Evolutionary conservation across 2,888 invertebrate genomes (phyloP), one percentile per base, ranked within the genome.

Genomic region (Unio pictorum): DNA sequence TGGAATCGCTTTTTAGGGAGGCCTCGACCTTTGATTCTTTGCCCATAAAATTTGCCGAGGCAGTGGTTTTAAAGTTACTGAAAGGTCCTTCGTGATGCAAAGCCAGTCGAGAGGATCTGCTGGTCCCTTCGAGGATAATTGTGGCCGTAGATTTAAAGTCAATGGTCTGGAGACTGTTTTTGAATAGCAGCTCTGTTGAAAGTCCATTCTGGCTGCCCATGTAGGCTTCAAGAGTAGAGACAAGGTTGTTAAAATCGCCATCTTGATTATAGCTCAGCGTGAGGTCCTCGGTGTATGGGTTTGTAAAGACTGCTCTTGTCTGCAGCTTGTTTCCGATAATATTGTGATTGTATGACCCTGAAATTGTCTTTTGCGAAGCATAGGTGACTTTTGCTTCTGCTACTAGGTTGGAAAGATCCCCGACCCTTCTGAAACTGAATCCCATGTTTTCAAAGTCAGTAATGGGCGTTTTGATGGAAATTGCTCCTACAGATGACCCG

Each of bases 401-500:
- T 54, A 68, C 65, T 26, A 75, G 66, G 56, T 73, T 69, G 17
- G 55, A 56, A 11, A 66, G 34, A 62, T 56, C 58, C 17, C 73
- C 74, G 15, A 69, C 71, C 30, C 58, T 61, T 45, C 64, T 67
- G 54, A 73, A 62, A 17, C 66, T 56, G 15, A 69, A 62, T 55
- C 71, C 74, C 17, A 82, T 61, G 34, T 81, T 76, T 71, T 82
- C 75, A 30, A 74, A 71, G n/a, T 74, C 77, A 64, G 74, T 68
- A 57, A 80, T 73, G 55, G 84, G 84, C 54, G 84, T 78, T 28
- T 75, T 76, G 4, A 84, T 23, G 15, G 66, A 71, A 20, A 81
- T 56, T 3, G 75, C 69, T 8, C 79, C 75, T 18, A 70, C 69
- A 26, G 63, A 71, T 30, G 56, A 55, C 15, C 67, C 60, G 28